Evolutionary conservation across 2,888 invertebrate species (phyloP).

Genomic region (Chaitophorus viminalis): DNA sequence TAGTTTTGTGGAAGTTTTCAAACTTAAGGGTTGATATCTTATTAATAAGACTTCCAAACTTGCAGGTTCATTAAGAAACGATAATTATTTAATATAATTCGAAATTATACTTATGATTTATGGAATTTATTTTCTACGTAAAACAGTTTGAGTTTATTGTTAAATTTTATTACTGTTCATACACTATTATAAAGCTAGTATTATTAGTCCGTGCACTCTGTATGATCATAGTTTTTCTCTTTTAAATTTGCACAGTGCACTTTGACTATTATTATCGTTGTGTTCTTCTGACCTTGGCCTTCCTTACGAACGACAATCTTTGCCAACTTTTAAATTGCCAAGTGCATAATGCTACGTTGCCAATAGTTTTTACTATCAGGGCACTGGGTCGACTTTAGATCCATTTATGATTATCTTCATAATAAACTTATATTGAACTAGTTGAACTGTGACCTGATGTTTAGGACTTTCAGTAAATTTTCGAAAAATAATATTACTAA

Average conservation of each 20-base stretch:
- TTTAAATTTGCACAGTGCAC: constrained; percentile 41
- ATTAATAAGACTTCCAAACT: background rate
- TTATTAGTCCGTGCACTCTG: background rate
- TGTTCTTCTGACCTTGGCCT: constrained; percentile 54
- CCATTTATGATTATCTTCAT: constrained; percentile 19
- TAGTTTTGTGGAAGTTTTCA: background rate
- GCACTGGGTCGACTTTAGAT: constrained; percentile 36
- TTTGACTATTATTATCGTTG: constrained; percentile 58
- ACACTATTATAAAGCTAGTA: background rate
- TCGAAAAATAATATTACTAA: background rate
- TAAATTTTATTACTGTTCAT: background rate
- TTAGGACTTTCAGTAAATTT: background rate
- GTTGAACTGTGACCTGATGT: background rate
- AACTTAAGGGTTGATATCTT: background rate
- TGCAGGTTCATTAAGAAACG: background rate
- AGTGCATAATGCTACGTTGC: constrained; percentile 56
- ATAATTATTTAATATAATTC: background rate
- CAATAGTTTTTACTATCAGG: constrained; percentile 31
- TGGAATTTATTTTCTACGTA: background rate
- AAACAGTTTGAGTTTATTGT: background rate
- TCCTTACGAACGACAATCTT: constrained; percentile 56
- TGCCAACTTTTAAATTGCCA: constrained; percentile 59
- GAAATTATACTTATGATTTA: background rate
- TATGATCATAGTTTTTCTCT: constrained; percentile 24
- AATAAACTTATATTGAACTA: background rate